Percentiles rank a stretch among this genome's conserved stretches.
Conservation (phyloP, 1,140 invertebrate genomes). For the Meteorus sp. region DNA sequence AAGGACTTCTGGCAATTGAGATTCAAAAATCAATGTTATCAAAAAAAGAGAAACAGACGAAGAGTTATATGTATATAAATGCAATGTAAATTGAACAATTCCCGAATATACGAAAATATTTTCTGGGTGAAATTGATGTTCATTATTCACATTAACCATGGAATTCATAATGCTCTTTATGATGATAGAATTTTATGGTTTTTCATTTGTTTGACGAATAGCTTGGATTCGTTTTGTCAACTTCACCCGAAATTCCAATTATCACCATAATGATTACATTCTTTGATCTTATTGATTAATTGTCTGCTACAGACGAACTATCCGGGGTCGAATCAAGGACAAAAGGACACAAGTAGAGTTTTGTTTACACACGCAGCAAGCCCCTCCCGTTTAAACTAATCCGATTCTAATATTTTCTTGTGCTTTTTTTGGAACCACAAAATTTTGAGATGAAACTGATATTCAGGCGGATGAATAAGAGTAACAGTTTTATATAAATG, state of each 20-base stretch:
- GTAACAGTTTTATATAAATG: no score
- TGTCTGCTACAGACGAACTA: not conserved
- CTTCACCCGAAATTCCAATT: not conserved
- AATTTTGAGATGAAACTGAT: no score
- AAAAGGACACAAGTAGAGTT: conserved; percentile 12
- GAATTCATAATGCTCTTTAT: not conserved
- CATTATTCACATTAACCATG: not conserved
- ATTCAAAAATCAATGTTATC: conserved; percentile 1
- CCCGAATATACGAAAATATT: conserved; percentile 57
- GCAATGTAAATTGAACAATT: conserved; percentile 54
- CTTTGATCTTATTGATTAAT: conserved; percentile 21
- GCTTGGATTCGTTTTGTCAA: not conserved
- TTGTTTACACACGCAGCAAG: conserved; percentile 3
- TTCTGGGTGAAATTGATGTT: conserved; percentile 42
- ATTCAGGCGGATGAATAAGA: not conserved
- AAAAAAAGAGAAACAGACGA: conserved; percentile 7
- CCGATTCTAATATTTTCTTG: not conserved
- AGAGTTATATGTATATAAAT: conserved; percentile 57
- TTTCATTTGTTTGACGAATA: not conserved
- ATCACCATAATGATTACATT: not conserved
- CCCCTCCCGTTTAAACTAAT: conserved; percentile 17
- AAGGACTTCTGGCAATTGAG: not conserved
- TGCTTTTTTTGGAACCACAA: not conserved
- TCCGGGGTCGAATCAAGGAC: conserved; percentile 21
- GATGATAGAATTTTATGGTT: not conserved